A percentile compares a stretch with the other conserved stretches of the same genome.
Evolutionary conservation across 2,888 invertebrate species (phyloP).

Genomic region (Mesorhabditis spiculigera): DNA sequence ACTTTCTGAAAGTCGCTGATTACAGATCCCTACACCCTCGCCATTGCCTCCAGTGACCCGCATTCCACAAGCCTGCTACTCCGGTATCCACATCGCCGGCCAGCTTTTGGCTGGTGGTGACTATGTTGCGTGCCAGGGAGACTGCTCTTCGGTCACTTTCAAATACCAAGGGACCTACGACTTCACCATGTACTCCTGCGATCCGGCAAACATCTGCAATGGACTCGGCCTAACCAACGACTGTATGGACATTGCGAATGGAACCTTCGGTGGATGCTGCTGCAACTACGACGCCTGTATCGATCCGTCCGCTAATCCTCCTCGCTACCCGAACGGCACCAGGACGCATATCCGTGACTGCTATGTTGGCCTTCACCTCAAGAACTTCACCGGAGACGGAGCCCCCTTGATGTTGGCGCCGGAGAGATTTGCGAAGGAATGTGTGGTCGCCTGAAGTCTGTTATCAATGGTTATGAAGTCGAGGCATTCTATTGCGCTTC

Average conservation of each 20-base stretch:
- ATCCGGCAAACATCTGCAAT: slow-evolving; percentile 31
- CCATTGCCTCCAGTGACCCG: neutral
- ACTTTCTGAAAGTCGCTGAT: too few species aligned
- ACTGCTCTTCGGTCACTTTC: slow-evolving; percentile 27
- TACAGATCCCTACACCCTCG: neutral
- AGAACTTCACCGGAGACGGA: slow-evolving; percentile 19
- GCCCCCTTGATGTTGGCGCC: slow-evolving; percentile 22
- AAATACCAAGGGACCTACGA: slow-evolving; percentile 10
- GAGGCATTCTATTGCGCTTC: slow-evolving; percentile 3
- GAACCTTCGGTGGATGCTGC: slow-evolving; percentile 23
- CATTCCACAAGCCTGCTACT: neutral
- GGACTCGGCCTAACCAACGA: slow-evolving; percentile 1
- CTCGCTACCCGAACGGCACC: slow-evolving; percentile 12
- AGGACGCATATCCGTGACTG: slow-evolving; percentile 25
- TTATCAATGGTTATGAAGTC: neutral
- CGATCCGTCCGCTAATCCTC: slow-evolving; percentile 24
- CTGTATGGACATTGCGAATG: neutral
- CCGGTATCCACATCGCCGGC: neutral
- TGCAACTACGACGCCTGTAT: slow-evolving; percentile 27
- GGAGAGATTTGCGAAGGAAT: slow-evolving; percentile 29
- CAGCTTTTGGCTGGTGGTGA: slow-evolving; percentile 16
- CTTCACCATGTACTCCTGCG: slow-evolving; percentile 37
- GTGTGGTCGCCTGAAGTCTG: slow-evolving; percentile 23
- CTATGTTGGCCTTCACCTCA: slow-evolving; percentile 30
- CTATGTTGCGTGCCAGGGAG: slow-evolving; percentile 27